These are phyloP conservation scores for Spodoptera frugiperda DNA, from an alignment of 1,140 invertebrate genomes.

Conservation along the genomic window DNA sequence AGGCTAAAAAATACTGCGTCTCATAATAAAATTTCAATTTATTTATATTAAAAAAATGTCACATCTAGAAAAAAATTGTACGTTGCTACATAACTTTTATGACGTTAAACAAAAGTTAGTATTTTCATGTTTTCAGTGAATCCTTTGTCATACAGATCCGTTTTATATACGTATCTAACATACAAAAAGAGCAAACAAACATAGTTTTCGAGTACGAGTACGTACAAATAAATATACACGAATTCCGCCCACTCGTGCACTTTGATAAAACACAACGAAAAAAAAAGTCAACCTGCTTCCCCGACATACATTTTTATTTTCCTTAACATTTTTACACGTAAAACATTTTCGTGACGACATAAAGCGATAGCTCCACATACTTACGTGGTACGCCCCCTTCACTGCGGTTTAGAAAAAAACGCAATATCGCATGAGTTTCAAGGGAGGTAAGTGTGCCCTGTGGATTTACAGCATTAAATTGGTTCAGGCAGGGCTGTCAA, in stretches of 20 bases:
- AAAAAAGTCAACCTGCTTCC: conserved; percentile 42
- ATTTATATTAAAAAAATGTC: no score
- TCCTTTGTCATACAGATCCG: background rate
- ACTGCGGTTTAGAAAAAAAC: conserved; percentile 82
- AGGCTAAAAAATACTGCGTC: no score
- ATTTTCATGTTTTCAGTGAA: no score
- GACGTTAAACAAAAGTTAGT: no score
- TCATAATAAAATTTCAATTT: no score
- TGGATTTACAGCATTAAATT: conserved; percentile 85
- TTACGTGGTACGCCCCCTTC: conserved; percentile 52
- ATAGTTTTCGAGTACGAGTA: background rate
- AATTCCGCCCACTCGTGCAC: conserved; percentile 10
- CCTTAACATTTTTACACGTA: conserved; percentile 54
- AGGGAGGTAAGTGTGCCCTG: conserved; percentile 83
- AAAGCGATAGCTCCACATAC: conserved; percentile 60
- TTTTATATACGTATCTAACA: background rate
- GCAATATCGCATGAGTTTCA: conserved; percentile 84
- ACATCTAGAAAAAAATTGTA: no score
- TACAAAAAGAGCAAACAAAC: background rate
- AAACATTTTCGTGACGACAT: conserved; percentile 74
- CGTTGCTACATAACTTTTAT: no score
- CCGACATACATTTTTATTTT: conserved; percentile 51
- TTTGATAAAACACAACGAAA: conserved; percentile 33
- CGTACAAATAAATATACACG: background rate
- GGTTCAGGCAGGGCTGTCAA: conserved; percentile 79